Percentiles rank a stretch among this genome's conserved stretches.
These are phyloP conservation scores for Agonopterix arenella DNA, from an alignment of 2,888 invertebrate species.

Conservation along the genomic window DNA sequence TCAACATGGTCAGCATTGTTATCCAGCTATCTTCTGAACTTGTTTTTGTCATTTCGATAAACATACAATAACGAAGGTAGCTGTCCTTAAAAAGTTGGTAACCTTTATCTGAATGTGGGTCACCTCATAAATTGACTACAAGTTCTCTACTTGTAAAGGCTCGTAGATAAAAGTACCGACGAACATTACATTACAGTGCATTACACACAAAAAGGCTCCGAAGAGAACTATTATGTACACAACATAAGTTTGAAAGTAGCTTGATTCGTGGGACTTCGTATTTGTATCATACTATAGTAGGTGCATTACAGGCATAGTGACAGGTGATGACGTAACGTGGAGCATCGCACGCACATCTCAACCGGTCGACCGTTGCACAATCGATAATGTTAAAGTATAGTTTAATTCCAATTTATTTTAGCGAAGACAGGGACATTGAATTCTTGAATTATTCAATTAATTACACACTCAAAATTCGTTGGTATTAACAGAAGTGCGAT, in stretches of 20 bases:
- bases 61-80: background rate
- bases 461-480: too few species aligned
- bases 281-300: background rate
- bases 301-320: constrained; percentile 2
- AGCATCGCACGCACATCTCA: constrained; percentile 5
- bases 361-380: constrained; percentile 4
- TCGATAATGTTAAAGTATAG: background rate
- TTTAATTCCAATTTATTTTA: too few species aligned
- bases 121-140: constrained; percentile 3
- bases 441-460: too few species aligned
- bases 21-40: too few species aligned
- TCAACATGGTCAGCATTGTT: too few species aligned
- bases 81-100: constrained; percentile 6
- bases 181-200: background rate
- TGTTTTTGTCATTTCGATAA: too few species aligned
- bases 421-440: too few species aligned
- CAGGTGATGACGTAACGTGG: constrained; percentile 12
- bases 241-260: background rate
- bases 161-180: background rate
- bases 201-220: too few species aligned
- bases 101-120: constrained; percentile 9
- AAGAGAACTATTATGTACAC: too few species aligned
- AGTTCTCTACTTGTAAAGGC: background rate
- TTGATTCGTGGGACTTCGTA: background rate
- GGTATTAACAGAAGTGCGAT: too few species aligned